These are phyloP conservation scores for Sebastes oblongus DNA, from an alignment of 2,797 vertebrate species.

Conservation along the genomic window DNA sequence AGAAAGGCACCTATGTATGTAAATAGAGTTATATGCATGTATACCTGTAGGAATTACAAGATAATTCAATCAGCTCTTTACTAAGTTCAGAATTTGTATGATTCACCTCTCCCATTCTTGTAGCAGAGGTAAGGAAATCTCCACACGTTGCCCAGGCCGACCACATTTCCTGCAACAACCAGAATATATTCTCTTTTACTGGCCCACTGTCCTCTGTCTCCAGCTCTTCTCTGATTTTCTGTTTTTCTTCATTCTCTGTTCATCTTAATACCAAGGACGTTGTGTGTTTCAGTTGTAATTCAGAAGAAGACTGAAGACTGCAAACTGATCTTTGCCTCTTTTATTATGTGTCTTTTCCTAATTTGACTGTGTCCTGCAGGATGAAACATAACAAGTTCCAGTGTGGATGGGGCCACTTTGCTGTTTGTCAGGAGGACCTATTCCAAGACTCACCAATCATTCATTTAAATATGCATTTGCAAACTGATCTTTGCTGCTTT, in stretches of 20 bases:
- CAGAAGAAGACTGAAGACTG: no score
- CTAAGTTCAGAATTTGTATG: not conserved
- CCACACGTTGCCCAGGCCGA: slow-evolving; percentile 74
- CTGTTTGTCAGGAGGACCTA: no score
- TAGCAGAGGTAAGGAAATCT: slow-evolving; percentile 76
- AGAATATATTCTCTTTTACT: slow-evolving; percentile 66
- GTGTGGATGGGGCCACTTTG: no score
- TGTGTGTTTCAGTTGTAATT: not conserved
- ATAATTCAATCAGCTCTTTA: not conserved
- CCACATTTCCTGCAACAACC: slow-evolving; percentile 65
- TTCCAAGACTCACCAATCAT: no score
- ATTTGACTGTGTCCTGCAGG: no score
- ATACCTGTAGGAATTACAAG: not conserved
- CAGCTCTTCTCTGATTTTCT: not conserved
- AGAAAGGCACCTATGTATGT: slow-evolving; percentile 61
- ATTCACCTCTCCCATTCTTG: slow-evolving; percentile 67
- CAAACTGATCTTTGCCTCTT: no score
- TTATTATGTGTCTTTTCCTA: no score
- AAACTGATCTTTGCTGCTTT: no score
- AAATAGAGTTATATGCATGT: not conserved
- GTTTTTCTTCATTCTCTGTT: not conserved
- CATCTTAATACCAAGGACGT: not conserved
- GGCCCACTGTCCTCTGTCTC: slow-evolving; percentile 55
- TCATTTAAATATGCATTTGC: no score
- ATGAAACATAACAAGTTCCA: no score